Conservation (phyloP, 2,113 vertebrate genomes). For the Talpa occidentalis region DNA sequence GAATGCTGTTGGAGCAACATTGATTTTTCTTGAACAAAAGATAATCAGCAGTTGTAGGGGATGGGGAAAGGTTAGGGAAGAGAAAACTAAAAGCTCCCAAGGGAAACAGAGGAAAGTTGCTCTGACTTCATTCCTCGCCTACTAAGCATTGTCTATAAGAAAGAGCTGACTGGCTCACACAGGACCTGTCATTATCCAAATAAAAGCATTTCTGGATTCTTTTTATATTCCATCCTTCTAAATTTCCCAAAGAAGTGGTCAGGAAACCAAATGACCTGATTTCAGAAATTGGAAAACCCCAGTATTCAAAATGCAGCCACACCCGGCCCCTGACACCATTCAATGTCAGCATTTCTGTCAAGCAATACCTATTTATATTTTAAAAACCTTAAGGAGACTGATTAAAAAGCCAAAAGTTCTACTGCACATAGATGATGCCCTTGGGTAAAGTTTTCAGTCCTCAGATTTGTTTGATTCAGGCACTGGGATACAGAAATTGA, state of each 20-base stretch:
- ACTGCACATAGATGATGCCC: not conserved
- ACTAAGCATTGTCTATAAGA: not conserved
- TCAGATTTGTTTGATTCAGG: not conserved
- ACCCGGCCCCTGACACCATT: not conserved
- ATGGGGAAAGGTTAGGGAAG: not conserved
- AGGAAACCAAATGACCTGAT: constrained; percentile 3
- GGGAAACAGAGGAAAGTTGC: not conserved
- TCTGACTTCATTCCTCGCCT: not conserved
- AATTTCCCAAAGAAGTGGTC: not conserved
- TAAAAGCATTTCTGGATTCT: constrained; percentile 6
- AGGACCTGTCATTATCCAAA: not conserved
- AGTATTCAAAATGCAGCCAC: not conserved
- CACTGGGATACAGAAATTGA: not conserved
- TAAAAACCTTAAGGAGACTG: not conserved
- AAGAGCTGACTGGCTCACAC: not conserved
- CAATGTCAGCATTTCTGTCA: not conserved
- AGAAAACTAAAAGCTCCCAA: not conserved
- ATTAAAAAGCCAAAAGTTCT: not conserved
- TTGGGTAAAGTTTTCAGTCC: not conserved
- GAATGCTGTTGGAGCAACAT: not conserved
- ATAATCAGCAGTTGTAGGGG: not conserved
- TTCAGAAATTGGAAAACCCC: not conserved
- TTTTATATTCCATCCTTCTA: not conserved
- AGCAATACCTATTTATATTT: not conserved
- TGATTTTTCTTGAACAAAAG: constrained; percentile 26